These are phyloP conservation scores for Folsomia manolachei DNA, from an alignment of 2,888 invertebrate species.

Conservation along the genomic window DNA sequence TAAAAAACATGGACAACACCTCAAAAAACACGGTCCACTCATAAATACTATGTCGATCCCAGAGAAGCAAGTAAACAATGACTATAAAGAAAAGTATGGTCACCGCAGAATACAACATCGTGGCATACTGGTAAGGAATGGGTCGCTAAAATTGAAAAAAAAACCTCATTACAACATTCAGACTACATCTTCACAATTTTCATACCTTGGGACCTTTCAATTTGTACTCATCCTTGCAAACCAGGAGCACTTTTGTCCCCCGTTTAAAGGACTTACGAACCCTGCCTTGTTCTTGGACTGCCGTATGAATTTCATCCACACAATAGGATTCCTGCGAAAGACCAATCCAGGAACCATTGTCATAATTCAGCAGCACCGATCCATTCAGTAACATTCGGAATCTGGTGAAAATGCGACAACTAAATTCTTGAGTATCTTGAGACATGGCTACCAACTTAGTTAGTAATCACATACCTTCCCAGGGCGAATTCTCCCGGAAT, in stretches of 20 bases:
- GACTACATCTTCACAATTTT: too few relatives aligned
- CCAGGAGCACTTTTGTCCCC: slow-evolving; percentile 12
- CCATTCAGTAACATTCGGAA: slow-evolving; percentile 32
- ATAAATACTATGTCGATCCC: slow-evolving; percentile 34
- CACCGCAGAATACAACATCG: slow-evolving; percentile 26
- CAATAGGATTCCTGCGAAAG: slow-evolving; percentile 18
- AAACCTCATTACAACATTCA: not conserved
- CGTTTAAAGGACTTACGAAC: not conserved
- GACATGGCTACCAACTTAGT: too few relatives aligned
- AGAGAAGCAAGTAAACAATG: slow-evolving; percentile 26
- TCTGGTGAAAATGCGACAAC: not conserved
- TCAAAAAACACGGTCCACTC: slow-evolving; percentile 40
- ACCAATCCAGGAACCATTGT: slow-evolving; percentile 25
- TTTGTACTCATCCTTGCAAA: slow-evolving; percentile 20
- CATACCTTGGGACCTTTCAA: slow-evolving; percentile 11
- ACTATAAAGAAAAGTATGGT: slow-evolving; percentile 27
- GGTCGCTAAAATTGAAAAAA: slow-evolving; percentile 21
- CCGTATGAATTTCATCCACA: slow-evolving; percentile 19
- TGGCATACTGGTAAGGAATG: slow-evolving; percentile 26
- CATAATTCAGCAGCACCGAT: slow-evolving; percentile 20
- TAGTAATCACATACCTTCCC: slow-evolving; percentile 6
- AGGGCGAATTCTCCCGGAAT: slow-evolving; percentile 19
- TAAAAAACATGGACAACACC: slow-evolving; percentile 35
- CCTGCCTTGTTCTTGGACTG: not conserved
- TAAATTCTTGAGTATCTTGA: slow-evolving; percentile 16